These are phyloP conservation scores for Micronycteris hirsuta DNA, from an alignment of 2,113 vertebrate species.

Conservation along the genomic window DNA sequence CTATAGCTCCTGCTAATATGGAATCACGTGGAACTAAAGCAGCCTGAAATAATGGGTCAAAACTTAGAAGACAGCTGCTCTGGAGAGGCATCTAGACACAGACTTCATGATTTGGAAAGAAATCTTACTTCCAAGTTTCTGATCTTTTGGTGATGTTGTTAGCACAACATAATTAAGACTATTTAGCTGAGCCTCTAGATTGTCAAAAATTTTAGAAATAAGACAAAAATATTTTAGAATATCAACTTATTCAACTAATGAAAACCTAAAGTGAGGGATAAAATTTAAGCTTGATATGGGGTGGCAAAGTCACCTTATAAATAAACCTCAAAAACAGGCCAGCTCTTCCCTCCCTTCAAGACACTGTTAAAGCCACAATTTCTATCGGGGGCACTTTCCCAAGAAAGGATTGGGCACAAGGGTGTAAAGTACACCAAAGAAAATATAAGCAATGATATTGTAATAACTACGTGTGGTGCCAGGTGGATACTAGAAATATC, in stretches of 20 bases:
- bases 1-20: background rate
- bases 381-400: background rate
- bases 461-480: background rate
- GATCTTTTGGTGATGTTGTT: background rate
- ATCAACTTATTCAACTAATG: background rate
- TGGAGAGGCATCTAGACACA: background rate
- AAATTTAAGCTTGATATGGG: background rate
- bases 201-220: background rate
- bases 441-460: background rate
- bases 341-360: background rate
- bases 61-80: background rate
- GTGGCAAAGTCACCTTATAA: background rate
- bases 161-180: background rate
- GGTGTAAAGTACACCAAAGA: background rate
- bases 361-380: background rate
- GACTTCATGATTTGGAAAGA: background rate
- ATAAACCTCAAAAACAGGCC: background rate
- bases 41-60: background rate
- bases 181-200: background rate
- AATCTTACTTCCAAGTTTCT: background rate
- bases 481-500: background rate
- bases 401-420: background rate
- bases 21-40: background rate
- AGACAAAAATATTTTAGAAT: background rate
- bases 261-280: background rate